phyloP scores from a whole-genome alignment of 2,113 vertebrate species.

The Empidonax traillii region DNA sequence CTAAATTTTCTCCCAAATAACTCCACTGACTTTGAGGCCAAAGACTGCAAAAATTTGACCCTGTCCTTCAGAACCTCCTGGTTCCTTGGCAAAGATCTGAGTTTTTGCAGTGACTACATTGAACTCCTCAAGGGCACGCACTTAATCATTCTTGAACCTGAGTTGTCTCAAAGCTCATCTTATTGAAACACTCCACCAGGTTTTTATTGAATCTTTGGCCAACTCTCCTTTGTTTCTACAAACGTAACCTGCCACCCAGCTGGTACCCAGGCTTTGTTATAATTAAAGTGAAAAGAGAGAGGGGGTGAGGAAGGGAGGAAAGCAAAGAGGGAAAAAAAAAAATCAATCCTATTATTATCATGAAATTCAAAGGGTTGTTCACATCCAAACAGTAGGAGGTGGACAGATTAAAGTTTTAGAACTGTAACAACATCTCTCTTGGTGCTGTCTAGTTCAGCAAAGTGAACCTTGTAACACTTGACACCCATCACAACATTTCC shows the following conservation, averaged over 20 bases:
- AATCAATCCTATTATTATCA: not conserved
- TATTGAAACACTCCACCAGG: not conserved
- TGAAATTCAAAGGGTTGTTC: constrained; percentile 12
- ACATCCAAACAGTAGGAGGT: constrained; percentile 30
- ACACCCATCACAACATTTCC: constrained; percentile 49
- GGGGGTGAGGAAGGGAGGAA: not conserved
- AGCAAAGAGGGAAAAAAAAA: not conserved
- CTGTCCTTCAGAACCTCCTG: not conserved
- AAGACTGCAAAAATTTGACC: not conserved
- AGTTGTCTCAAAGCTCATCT: not conserved
- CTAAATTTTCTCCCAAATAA: not conserved
- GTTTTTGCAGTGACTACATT: not conserved
- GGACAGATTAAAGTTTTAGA: constrained; percentile 40
- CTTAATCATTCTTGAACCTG: not conserved
- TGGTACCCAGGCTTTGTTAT: constrained; percentile 18
- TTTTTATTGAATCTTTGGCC: not conserved
- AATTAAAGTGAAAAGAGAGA: not conserved
- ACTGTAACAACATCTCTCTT: constrained; percentile 4
- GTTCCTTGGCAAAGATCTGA: not conserved
- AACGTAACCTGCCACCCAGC: not conserved
- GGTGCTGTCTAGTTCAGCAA: not conserved
- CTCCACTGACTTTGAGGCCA: not conserved
- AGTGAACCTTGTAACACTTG: not conserved
- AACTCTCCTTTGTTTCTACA: constrained; percentile 13
- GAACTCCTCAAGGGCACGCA: not conserved